A percentile compares a stretch with the other conserved stretches of the same genome.
Conservation (phyloP, 1,140 invertebrate genomes). For the Drosophila kepulauana region DNA sequence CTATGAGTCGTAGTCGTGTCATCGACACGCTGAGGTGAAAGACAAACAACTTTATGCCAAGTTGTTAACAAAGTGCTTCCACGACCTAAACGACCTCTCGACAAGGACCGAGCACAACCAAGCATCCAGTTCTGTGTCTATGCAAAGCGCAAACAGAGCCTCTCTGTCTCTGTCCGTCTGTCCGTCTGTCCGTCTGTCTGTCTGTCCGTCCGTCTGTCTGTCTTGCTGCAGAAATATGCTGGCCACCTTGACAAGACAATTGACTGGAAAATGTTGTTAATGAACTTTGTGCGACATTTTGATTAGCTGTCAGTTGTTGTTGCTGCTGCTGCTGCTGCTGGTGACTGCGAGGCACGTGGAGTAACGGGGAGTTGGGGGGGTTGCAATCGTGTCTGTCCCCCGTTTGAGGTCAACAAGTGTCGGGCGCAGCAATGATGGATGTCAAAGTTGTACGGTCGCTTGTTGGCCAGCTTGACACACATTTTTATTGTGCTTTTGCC, state of each 20-base stretch:
- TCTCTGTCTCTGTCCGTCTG: neutral
- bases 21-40: slow-evolving; percentile 76
- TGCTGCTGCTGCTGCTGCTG: slow-evolving; percentile 6
- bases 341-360: slow-evolving; percentile 6
- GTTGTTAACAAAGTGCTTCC: slow-evolving; percentile 76
- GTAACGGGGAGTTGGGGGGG: neutral
- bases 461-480: slow-evolving; percentile 63
- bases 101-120: slow-evolving; percentile 5
- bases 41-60: slow-evolving; percentile 80
- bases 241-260: slow-evolving; percentile 68
- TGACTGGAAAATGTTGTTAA: slow-evolving; percentile 82
- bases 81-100: slow-evolving; percentile 56
- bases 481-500: slow-evolving; percentile 55
- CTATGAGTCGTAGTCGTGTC: slow-evolving; percentile 51
- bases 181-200: neutral
- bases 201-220: neutral
- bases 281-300: slow-evolving; percentile 82
- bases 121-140: slow-evolving; percentile 31
- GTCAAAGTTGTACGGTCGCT: slow-evolving; percentile 64
- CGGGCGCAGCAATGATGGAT: slow-evolving; percentile 74
- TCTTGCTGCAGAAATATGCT: slow-evolving; percentile 59
- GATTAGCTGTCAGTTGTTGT: slow-evolving; percentile 69
- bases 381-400: slow-evolving; percentile 35
- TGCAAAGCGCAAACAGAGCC: slow-evolving; percentile 64
- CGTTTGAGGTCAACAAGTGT: slow-evolving; percentile 70